These are phyloP conservation scores for Lota lota DNA, from an alignment of 2,113 vertebrate species.

Conservation along the genomic window DNA sequence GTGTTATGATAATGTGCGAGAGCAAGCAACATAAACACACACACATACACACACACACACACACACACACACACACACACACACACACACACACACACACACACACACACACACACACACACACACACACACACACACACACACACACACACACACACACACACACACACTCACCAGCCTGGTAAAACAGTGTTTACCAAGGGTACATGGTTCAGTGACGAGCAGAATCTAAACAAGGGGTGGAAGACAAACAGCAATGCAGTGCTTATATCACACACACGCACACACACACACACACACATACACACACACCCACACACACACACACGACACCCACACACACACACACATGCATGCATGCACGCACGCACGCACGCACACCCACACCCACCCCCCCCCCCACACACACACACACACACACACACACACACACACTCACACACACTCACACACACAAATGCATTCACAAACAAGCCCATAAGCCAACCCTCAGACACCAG, in stretches of 20 bases:
- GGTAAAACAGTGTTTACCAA: slow-evolving; percentile 40
- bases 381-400: background rate
- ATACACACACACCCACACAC: background rate
- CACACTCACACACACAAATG: background rate
- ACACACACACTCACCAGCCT: background rate
- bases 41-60: slow-evolving; percentile 6
- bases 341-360: background rate
- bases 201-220: slow-evolving; percentile 40
- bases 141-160: slow-evolving; percentile 16
- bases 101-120: slow-evolving; percentile 16
- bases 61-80: slow-evolving; percentile 12
- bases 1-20: slow-evolving; percentile 10
- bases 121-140: slow-evolving; percentile 12
- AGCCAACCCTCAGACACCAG: background rate
- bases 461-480: background rate
- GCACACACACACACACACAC: background rate
- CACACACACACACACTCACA: background rate
- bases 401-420: background rate
- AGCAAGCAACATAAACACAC: slow-evolving; percentile 4
- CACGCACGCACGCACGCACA: background rate
- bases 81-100: slow-evolving; percentile 12
- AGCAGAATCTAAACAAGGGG: slow-evolving; percentile 44
- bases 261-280: slow-evolving; percentile 1
- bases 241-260: slow-evolving; percentile 21
- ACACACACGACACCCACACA: background rate